These are phyloP conservation scores for Slavum lentiscoides DNA, from an alignment of 2,888 invertebrate species.

Conservation along the genomic window DNA sequence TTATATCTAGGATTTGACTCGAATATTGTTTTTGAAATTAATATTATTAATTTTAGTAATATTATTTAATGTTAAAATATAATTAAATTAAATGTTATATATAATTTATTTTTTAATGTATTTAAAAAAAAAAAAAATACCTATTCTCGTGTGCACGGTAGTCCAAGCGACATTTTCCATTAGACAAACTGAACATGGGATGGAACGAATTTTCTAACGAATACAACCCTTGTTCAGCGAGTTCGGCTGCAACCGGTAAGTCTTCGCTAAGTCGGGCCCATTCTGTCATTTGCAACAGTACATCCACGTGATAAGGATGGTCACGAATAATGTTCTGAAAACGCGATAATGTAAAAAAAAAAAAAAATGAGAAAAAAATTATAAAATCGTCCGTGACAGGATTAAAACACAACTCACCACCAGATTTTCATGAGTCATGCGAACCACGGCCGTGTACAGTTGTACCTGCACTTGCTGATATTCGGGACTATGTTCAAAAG, in stretches of 20 bases:
- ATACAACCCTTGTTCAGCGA: constrained; percentile 77
- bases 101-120: too few relatives aligned
- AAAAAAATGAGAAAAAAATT: too few relatives aligned
- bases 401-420: constrained; percentile 63
- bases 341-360: background rate
- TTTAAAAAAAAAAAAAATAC: constrained; percentile 56
- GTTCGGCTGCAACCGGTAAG: constrained; percentile 74
- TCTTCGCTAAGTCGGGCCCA: constrained; percentile 79
- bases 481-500: constrained; percentile 73
- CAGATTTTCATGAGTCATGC: constrained; percentile 76
- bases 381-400: background rate
- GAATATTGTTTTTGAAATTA: too few relatives aligned
- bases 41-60: too few relatives aligned
- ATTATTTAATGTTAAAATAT: too few relatives aligned
- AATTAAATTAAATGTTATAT: too few relatives aligned
- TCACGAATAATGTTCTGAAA: constrained; percentile 69
- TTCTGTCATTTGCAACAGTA: constrained; percentile 78
- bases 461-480: constrained; percentile 75
- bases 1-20: background rate
- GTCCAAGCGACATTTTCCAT: constrained; percentile 74
- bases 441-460: constrained; percentile 78
- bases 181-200: constrained; percentile 75
- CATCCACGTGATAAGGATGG: constrained; percentile 80
- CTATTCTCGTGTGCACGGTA: constrained; percentile 81
- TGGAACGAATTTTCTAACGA: constrained; percentile 79